A percentile compares a stretch with the other conserved stretches of the same genome.
These are phyloP conservation scores for Danio tinwini DNA, from an alignment of 2,797 vertebrate genomes.

Conservation along the genomic window DNA sequence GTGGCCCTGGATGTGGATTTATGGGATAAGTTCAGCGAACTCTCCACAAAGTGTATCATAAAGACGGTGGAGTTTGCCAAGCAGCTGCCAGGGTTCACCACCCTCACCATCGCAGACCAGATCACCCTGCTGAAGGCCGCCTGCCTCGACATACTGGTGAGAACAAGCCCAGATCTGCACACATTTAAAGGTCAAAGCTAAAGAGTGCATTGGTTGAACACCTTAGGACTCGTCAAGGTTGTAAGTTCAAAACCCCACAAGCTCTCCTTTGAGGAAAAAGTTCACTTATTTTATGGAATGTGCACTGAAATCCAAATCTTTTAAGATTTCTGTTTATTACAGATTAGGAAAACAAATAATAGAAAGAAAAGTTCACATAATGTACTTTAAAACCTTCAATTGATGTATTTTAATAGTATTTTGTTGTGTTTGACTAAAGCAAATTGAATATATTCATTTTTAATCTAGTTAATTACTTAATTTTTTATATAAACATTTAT, in stretches of 20 bases:
- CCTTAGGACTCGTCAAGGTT: not conserved
- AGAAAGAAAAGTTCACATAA: too few relatives aligned
- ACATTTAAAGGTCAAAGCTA: too few relatives aligned
- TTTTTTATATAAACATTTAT: too few relatives aligned
- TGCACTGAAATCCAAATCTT: not conserved
- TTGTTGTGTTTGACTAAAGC: too few relatives aligned
- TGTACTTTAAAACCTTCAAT: too few relatives aligned
- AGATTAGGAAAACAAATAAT: too few relatives aligned
- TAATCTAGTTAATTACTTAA: too few relatives aligned
- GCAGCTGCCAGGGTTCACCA: conserved; percentile 96
- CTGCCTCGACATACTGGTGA: conserved; percentile 97
- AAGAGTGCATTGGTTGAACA: too few relatives aligned
- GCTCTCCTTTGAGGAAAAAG: not conserved
- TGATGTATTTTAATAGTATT: too few relatives aligned
- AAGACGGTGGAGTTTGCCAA: conserved; percentile 99
- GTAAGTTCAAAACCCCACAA: not conserved
- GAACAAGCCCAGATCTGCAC: conserved; percentile 32
- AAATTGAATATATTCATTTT: too few relatives aligned
- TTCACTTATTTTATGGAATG: not conserved
- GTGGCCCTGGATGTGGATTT: conserved; percentile 94
- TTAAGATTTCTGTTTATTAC: not conserved
- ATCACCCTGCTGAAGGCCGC: conserved; percentile 98
- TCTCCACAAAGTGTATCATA: conserved; percentile 99
- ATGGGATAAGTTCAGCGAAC: conserved; percentile 99
- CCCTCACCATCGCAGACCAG: conserved; percentile 97